Conservation (phyloP, 2,797 vertebrate species). For the Enteromius anoplus region DNA sequence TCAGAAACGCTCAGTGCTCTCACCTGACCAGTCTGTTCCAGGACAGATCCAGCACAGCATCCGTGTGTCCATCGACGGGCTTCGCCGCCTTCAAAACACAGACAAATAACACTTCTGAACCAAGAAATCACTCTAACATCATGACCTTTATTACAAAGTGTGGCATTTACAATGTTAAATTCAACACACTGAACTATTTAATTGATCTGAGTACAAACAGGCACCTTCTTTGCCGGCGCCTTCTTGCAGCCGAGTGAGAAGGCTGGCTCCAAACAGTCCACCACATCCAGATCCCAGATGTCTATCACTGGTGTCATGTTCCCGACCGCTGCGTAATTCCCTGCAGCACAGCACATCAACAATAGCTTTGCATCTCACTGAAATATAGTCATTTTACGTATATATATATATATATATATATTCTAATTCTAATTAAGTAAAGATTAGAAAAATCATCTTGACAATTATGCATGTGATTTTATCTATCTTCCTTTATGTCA, state of each 20-base stretch:
- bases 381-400: neutral
- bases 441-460: neutral
- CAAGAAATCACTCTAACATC: neutral
- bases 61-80: slow-evolving; percentile 82
- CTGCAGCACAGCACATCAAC: slow-evolving; percentile 64
- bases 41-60: slow-evolving; percentile 93
- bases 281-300: slow-evolving; percentile 95
- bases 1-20: slow-evolving; percentile 36
- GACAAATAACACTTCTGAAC: neutral
- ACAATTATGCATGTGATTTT: neutral
- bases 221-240: slow-evolving; percentile 87
- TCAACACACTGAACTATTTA: neutral
- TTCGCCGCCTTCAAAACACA: slow-evolving; percentile 73
- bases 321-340: slow-evolving; percentile 92
- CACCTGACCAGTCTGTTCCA: slow-evolving; percentile 94
- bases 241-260: slow-evolving; percentile 92
- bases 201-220: neutral
- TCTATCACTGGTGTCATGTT: slow-evolving; percentile 98
- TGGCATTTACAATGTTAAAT: neutral
- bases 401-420: no score
- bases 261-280: slow-evolving; percentile 92
- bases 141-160: no score
- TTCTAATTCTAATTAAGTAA: neutral
- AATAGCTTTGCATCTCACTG: neutral
- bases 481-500: no score